phyloP scores from a whole-genome alignment of 2,888 invertebrate species.

The Bellardia pandia region DNA sequence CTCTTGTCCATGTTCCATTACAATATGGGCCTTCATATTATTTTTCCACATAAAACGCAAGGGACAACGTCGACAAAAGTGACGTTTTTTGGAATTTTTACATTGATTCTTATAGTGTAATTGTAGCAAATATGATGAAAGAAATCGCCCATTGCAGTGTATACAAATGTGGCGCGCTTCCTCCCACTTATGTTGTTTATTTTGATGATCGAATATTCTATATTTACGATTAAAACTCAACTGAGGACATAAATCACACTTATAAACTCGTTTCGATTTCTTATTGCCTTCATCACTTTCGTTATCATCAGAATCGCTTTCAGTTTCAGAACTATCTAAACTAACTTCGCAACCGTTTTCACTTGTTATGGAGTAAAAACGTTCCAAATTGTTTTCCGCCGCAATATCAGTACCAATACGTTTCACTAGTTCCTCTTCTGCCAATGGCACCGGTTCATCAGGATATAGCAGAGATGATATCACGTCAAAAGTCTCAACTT shows the following conservation, averaged over 20 bases:
- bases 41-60: constrained; percentile 82
- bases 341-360: constrained; percentile 81
- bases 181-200: constrained; percentile 81
- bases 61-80: constrained; percentile 80
- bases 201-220: constrained; percentile 81
- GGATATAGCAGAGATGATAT: constrained; percentile 78
- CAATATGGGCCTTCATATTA: constrained; percentile 80
- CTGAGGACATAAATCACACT: constrained; percentile 78
- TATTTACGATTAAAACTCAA: constrained; percentile 78
- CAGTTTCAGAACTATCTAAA: constrained; percentile 79
- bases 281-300: constrained; percentile 34
- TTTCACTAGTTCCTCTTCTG: constrained; percentile 72
- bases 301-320: constrained; percentile 72
- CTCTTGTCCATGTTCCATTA: constrained; percentile 73
- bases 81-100: constrained; percentile 79
- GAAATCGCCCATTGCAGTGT: constrained; percentile 85
- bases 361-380: constrained; percentile 83
- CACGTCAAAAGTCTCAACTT: constrained; percentile 73
- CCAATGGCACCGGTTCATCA: constrained; percentile 72
- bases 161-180: constrained; percentile 85
- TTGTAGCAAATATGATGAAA: constrained; percentile 84
- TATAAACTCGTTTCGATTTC: constrained; percentile 74
- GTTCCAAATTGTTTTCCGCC: constrained; percentile 75
- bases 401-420: constrained; percentile 77
- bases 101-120: constrained; percentile 85